phyloP scores from a whole-genome alignment of 1,140 invertebrate genomes.

The Listronotus oregonensis region DNA sequence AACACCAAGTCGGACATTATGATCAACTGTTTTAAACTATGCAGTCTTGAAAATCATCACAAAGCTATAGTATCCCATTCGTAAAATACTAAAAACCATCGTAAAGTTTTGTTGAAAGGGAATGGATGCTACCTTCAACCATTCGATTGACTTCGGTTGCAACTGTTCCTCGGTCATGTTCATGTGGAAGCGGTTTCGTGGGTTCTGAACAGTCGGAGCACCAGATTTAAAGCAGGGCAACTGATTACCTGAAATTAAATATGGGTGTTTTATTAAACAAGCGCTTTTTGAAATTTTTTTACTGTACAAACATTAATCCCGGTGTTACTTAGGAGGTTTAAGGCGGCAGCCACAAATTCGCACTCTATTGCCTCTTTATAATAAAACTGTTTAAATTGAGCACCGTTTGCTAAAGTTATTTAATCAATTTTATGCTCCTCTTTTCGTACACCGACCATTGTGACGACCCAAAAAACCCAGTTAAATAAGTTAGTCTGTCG shows the following conservation, averaged over 20 bases:
- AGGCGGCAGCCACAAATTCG: too few relatives aligned
- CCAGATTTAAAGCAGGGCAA: conserved; percentile 94
- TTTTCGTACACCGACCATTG: too few relatives aligned
- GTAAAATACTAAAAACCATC: conserved; percentile 99
- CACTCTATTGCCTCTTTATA: too few relatives aligned
- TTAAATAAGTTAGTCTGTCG: too few relatives aligned
- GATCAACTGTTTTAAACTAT: conserved; percentile 4
- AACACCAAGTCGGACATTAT: not conserved
- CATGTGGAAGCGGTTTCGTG: conserved; percentile 93
- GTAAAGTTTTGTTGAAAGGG: conserved; percentile 96
- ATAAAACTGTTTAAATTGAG: too few relatives aligned
- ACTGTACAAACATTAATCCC: too few relatives aligned
- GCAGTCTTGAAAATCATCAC: conserved; percentile 32
- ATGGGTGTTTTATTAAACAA: too few relatives aligned
- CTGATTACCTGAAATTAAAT: conserved; percentile 92
- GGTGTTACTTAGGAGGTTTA: too few relatives aligned
- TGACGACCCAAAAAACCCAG: too few relatives aligned
- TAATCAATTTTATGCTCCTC: too few relatives aligned
- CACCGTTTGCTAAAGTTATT: too few relatives aligned
- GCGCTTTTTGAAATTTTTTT: too few relatives aligned
- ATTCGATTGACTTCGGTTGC: conserved; percentile 89
- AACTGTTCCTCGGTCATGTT: conserved; percentile 95
- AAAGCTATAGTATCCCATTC: conserved; percentile 85
- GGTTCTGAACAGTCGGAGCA: conserved; percentile 79
- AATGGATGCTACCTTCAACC: conserved; percentile 93